Base-by-base conservation (phyloP, 1,140 invertebrate genomes). In the Panulirus ornatus region DNA sequence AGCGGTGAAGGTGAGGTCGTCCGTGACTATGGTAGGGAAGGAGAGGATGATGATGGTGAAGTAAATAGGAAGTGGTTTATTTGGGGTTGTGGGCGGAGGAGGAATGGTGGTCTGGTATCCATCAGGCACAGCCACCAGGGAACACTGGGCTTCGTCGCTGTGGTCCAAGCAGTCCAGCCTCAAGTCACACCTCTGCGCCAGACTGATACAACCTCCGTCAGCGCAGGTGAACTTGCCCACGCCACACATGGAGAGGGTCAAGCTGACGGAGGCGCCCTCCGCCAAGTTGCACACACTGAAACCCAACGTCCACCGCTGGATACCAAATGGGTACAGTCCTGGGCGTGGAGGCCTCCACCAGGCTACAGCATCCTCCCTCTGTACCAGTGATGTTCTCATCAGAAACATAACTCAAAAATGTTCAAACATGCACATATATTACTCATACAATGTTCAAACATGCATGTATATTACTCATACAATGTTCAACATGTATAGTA, bases 191-290 rank as follows among this genome's bases (percentile, higher is more conserved):
- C 98, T 96, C 85, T 95, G 95, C 1, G 95, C 93, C 93, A 97
- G 97, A 0, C 96, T 94, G 91, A 99, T 98, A 93, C 98, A 99
- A 88, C 98, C 95, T 51, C 97, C 97, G 93, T 98, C 98, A 42
- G 95, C 95, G 93, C 98, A 99, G 0, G 97, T 98, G 0, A 98
- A 97, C 94, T 99, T 96, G 90, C 97, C 95, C 27, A 95, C 94
- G 81, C 94, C 94, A 93, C 98, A 99, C 6, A 95, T 75, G 19
- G 91, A 86, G n/a, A 92, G 75, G 0, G 91, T 92, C 22, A 92
- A 76, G 47, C 85, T 84, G 6, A 88, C 38, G 5, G 36, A 44
- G 22, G 75, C 54, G 71, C 86, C 89, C 1, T n/a, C 2, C 19
- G 9, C 14, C 34, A 89, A 40, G 44, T 36, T 66, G 51, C 87